Evolutionary conservation across 2,113 vertebrate species (phyloP).

Genomic region (Puffinus mauretanicus): DNA sequence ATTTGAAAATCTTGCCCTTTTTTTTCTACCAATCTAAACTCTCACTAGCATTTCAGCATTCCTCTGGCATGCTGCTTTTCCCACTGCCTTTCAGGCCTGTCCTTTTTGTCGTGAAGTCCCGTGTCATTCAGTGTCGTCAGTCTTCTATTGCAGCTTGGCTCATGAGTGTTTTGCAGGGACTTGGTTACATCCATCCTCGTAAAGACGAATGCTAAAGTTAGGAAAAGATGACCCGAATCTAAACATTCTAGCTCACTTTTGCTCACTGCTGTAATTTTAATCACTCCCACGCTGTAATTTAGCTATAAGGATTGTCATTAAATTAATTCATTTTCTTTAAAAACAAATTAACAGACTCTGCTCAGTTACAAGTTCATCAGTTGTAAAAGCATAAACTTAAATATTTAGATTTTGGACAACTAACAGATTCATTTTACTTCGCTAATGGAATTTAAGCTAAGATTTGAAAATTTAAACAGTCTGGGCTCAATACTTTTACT

Average conservation of each 20-base stretch:
- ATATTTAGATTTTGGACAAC: neutral
- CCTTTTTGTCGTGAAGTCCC: slow-evolving; percentile 25
- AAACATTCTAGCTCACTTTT: neutral
- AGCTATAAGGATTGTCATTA: neutral
- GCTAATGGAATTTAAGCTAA: neutral
- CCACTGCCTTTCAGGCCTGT: slow-evolving; percentile 39
- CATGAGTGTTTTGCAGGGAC: neutral
- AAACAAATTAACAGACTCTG: neutral
- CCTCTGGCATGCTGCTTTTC: slow-evolving; percentile 74
- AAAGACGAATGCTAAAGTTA: neutral
- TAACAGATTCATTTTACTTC: neutral
- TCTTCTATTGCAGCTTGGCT: slow-evolving; percentile 33
- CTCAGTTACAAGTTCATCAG: neutral
- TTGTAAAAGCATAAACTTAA: slow-evolving; percentile 11
- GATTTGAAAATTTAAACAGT: neutral
- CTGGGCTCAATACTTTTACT: neutral
- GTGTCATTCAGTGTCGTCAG: slow-evolving; percentile 48
- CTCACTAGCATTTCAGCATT: slow-evolving; percentile 77
- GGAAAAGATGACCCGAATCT: neutral
- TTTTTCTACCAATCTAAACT: neutral
- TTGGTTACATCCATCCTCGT: neutral
- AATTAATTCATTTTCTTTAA: neutral
- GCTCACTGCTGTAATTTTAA: neutral
- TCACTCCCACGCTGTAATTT: neutral
- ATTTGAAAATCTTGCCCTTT: neutral